These are phyloP conservation scores for Helicoverpa assulta DNA, from an alignment of 2,888 invertebrate species.

Conservation along the genomic window DNA sequence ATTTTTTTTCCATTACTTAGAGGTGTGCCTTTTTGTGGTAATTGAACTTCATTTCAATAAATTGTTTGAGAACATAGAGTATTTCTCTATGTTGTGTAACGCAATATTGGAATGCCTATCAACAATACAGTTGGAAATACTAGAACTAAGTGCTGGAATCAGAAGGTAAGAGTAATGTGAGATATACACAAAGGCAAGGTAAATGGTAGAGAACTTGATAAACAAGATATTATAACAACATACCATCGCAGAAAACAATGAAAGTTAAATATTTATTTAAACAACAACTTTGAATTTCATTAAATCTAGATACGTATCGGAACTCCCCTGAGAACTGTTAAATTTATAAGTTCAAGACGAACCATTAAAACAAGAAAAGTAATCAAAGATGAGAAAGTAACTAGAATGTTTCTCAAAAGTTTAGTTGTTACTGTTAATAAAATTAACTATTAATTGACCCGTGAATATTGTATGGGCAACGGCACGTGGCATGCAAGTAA, in stretches of 20 bases:
- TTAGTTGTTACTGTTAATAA: slow-evolving; percentile 35
- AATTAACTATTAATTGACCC: slow-evolving; percentile 47
- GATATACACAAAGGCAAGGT: neutral
- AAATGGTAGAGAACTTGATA: neutral
- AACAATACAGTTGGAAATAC: too few relatives aligned
- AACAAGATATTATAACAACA: neutral
- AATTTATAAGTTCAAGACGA: slow-evolving; percentile 25
- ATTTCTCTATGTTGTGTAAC: too few relatives aligned
- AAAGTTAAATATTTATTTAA: neutral
- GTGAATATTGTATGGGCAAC: slow-evolving; percentile 50
- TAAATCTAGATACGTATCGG: neutral
- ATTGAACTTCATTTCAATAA: too few relatives aligned
- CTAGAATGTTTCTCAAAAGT: slow-evolving; percentile 15
- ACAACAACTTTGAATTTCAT: slow-evolving; percentile 12
- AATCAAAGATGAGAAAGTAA: slow-evolving; percentile 36
- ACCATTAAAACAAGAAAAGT: slow-evolving; percentile 46
- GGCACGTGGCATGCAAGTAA: slow-evolving; percentile 31
- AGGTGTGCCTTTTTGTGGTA: too few relatives aligned
- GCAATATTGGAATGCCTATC: too few relatives aligned
- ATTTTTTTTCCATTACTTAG: too few relatives aligned
- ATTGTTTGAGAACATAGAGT: too few relatives aligned
- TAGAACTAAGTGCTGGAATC: too few relatives aligned
- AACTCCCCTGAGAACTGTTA: neutral
- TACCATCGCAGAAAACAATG: neutral
- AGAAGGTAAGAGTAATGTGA: neutral